Conservation (phyloP, 1,140 invertebrate species). For the Brachionus angularis region DNA sequence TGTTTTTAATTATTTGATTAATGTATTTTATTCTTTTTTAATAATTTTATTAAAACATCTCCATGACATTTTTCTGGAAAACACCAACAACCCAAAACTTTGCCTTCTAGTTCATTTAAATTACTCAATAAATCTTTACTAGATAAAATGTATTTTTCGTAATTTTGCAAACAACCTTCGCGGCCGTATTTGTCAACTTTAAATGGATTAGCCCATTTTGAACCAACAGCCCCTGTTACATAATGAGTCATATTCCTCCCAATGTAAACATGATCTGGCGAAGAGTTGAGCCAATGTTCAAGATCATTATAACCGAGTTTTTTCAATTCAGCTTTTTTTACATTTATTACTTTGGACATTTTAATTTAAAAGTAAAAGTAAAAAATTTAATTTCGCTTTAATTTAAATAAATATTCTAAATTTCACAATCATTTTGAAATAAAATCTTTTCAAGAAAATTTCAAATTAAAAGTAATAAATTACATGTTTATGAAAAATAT, state of each 20-base stretch:
- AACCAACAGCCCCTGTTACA: conserved; percentile 30
- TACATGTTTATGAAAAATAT: no score
- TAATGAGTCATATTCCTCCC: conserved; percentile 39
- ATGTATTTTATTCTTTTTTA: no score
- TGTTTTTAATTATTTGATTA: no score
- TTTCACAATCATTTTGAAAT: no score
- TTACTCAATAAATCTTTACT: background rate
- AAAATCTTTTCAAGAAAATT: no score
- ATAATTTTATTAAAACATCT: conserved; percentile 21
- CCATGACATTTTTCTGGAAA: conserved; percentile 39
- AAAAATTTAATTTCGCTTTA: no score
- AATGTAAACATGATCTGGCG: conserved; percentile 30
- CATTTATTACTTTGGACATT: conserved; percentile 34
- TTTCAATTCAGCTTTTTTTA: conserved; percentile 26
- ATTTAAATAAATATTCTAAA: no score
- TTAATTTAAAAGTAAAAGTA: no score
- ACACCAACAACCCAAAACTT: conserved; percentile 44
- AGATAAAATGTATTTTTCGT: conserved; percentile 24
- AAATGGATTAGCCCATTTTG: conserved; percentile 43
- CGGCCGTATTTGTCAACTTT: conserved; percentile 31
- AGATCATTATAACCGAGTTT: conserved; percentile 26
- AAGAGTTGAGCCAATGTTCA: conserved; percentile 20
- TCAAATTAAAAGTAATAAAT: no score
- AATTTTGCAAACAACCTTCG: conserved; percentile 24
- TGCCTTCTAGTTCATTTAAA: conserved; percentile 15